phyloP scores from a whole-genome alignment of 2,113 vertebrate species.

The Pangasianodon hypophthalmus region DNA sequence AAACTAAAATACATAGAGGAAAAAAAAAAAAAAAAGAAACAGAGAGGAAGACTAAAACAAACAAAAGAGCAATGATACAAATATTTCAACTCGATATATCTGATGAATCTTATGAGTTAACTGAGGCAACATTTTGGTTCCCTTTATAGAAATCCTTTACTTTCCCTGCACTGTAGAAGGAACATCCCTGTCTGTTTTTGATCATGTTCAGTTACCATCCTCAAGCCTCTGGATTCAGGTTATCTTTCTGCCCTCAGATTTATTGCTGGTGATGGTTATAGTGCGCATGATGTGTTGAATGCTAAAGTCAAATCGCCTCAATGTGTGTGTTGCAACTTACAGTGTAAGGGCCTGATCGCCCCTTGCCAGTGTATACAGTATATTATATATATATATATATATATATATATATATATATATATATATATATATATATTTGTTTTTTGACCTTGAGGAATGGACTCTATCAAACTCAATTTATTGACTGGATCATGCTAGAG shows the following conservation, averaged over 20 bases:
- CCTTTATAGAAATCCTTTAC: neutral
- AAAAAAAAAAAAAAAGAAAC: no score
- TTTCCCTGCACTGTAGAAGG: neutral
- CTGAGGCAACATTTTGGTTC: neutral
- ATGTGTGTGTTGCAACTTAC: neutral
- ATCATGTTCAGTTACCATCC: neutral
- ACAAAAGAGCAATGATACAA: no score
- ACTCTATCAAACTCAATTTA: neutral
- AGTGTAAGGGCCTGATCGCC: neutral
- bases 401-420: no score
- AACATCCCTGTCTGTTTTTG: neutral
- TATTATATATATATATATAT: conserved; percentile 1
- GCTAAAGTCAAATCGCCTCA: neutral
- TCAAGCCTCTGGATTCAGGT: conserved; percentile 7
- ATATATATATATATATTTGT: no score
- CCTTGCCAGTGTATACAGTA: neutral
- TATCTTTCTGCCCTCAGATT: conserved; percentile 13
- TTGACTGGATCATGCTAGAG: conserved; percentile 14
- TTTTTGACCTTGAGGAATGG: neutral
- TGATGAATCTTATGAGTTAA: neutral
- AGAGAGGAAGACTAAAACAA: no score
- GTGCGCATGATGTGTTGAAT: neutral
- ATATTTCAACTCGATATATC: no score
- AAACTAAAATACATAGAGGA: no score
- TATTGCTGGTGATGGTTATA: neutral